Percentiles rank a stretch among this genome's conserved stretches.
Evolutionary conservation across 2,888 invertebrate species (phyloP).

Genomic region (Neria commutata): DNA sequence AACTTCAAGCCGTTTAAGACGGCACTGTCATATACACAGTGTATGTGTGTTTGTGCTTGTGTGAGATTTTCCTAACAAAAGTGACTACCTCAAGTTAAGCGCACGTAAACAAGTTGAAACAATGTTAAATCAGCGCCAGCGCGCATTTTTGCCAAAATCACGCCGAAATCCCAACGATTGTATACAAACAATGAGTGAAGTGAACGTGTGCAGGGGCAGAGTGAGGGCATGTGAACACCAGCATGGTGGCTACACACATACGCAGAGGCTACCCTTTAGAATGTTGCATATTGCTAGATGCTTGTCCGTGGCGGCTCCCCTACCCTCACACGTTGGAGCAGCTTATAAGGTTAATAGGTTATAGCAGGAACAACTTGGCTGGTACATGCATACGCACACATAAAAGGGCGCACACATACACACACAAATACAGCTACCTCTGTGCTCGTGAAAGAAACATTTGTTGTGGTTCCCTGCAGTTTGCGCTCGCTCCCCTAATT

Average conservation of each 20-base stretch:
- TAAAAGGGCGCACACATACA: not conserved
- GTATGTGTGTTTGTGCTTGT: not conserved
- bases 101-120: slow-evolving; percentile 13
- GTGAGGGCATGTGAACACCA: too few species aligned
- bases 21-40: too few species aligned
- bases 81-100: slow-evolving; percentile 1
- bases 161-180: too few species aligned
- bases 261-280: too few species aligned
- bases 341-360: slow-evolving; percentile 23
- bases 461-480: too few species aligned
- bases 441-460: too few species aligned
- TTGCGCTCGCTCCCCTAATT: too few species aligned
- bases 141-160: not conserved
- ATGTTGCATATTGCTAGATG: not conserved
- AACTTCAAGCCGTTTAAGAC: too few species aligned
- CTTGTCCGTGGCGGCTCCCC: not conserved
- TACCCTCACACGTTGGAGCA: not conserved
- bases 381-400: not conserved
- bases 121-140: not conserved
- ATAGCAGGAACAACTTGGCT: not conserved
- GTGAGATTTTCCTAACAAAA: not conserved
- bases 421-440: too few species aligned
- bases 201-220: too few species aligned
- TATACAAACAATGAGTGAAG: too few species aligned
- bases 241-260: too few species aligned